Conservation (phyloP, 30 jellyfish, hydroid and myxozoan species). For the Hydractinia echinata region DNA sequence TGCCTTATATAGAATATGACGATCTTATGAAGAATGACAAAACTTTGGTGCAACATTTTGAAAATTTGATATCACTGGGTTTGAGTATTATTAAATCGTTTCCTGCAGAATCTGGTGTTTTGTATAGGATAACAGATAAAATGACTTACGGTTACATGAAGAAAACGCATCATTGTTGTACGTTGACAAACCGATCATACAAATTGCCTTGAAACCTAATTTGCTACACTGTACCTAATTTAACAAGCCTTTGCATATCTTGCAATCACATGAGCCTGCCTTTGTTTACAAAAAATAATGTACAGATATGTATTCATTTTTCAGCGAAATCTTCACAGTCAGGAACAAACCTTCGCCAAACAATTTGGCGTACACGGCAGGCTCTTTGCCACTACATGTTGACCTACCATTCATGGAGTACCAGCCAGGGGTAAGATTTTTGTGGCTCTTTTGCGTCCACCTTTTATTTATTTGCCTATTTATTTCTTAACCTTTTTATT, state of each 20-base stretch:
- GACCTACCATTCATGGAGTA: constrained; percentile 57
- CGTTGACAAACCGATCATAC: no score
- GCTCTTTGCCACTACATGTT: constrained; percentile 38
- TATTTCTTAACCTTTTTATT: background rate
- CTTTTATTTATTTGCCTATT: background rate
- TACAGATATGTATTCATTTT: background rate
- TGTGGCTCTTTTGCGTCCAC: background rate
- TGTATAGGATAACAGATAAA: background rate
- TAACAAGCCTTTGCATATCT: no score
- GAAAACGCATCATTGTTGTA: background rate
- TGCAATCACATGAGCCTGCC: no score
- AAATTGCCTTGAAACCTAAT: no score
- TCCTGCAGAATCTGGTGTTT: constrained; percentile 35
- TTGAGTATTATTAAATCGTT: constrained; percentile 53
- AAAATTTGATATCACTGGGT: constrained; percentile 45
- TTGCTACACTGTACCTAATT: no score
- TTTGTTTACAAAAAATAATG: no score
- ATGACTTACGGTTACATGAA: constrained; percentile 4
- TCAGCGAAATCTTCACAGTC: background rate
- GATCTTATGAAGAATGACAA: constrained; percentile 27
- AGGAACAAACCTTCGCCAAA: background rate
- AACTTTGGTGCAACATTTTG: constrained; percentile 34
- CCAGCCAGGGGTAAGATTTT: constrained; percentile 73
- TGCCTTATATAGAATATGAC: constrained; percentile 36
- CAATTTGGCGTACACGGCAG: background rate